Conservation (phyloP, 2,888 invertebrate genomes). For the Tridacna crocea region DNA sequence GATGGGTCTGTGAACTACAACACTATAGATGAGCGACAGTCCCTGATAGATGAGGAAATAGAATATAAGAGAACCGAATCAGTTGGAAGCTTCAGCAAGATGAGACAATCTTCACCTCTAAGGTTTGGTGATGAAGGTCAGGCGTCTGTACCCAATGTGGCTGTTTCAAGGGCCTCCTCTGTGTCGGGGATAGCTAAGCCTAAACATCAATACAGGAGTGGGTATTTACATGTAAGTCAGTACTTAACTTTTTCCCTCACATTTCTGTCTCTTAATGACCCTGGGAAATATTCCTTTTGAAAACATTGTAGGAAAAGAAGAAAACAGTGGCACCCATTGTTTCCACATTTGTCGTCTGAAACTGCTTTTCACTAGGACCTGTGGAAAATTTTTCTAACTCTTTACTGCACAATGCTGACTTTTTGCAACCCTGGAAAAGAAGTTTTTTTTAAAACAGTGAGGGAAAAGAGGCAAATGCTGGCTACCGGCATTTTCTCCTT, state of each 20-base stretch:
- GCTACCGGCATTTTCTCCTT: background rate
- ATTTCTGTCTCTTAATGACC: background rate
- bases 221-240: background rate
- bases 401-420: background rate
- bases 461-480: background rate
- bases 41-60: slow-evolving; percentile 86
- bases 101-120: slow-evolving; percentile 11
- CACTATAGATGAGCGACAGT: slow-evolving; percentile 90
- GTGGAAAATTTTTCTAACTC: no score
- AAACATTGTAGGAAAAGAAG: background rate
- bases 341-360: no score
- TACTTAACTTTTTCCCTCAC: background rate
- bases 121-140: slow-evolving; percentile 42
- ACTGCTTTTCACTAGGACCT: no score
- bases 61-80: slow-evolving; percentile 31
- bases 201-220: slow-evolving; percentile 20
- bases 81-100: slow-evolving; percentile 16
- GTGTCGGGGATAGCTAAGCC: slow-evolving; percentile 33
- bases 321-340: no score
- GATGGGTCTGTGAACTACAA: slow-evolving; percentile 87
- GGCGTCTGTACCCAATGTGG: slow-evolving; percentile 36
- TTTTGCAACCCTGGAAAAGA: background rate
- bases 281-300: background rate
- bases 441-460: background rate
- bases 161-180: slow-evolving; percentile 51